Base-by-base conservation (phyloP, 2,797 vertebrate species). In the Melanotaenia pygmaea region DNA sequence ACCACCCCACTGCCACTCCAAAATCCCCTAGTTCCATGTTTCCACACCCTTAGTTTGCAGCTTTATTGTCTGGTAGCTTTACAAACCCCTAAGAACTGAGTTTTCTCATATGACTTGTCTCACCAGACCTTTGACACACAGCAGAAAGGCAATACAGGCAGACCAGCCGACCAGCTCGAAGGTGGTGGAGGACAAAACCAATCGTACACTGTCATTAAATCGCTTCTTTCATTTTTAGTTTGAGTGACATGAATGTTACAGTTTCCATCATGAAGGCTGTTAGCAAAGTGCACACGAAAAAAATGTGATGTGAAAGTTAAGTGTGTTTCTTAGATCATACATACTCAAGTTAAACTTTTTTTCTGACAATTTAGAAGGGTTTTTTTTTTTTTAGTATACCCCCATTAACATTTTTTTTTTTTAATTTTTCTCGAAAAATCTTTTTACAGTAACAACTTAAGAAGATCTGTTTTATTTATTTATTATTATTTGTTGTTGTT, bases 1-100 rank as follows among this genome's bases (percentile, higher is more conserved):
- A 70, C 74, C 66, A 43, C 30, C 35, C 57, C 30, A 37, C 67
- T 47, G 26, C 50, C 40, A 22, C 80, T 79, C 72, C 64, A 63
- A 86, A 80, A 87, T 80, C 76, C 86, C 72, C 74, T 59, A 69
- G 38, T 81, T 83, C 61, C 76, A 65, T 64, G 72, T 77, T 73
- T 88, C 81, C 84, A 81, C 70, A 32, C 83, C 84, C 77, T 82
- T 77, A 81, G 61, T 83, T 80, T 87, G 82, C 72, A 75, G 82
- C 70, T 80, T 74, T 85, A 84, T 86, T 81, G 79, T 76, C 76
- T 74, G 40, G 80, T 73, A 67, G 78, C 66, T 77, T 77, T 70
- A 74, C 75, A 77, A 77, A 65, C 51, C 65, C 51, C 61, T 4
- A 68, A 85, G 68, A 67, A 67, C 54, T 40, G 67, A 68, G 67